Conservation (phyloP, 2,113 vertebrate species). For the Zosterops borbonicus region DNA sequence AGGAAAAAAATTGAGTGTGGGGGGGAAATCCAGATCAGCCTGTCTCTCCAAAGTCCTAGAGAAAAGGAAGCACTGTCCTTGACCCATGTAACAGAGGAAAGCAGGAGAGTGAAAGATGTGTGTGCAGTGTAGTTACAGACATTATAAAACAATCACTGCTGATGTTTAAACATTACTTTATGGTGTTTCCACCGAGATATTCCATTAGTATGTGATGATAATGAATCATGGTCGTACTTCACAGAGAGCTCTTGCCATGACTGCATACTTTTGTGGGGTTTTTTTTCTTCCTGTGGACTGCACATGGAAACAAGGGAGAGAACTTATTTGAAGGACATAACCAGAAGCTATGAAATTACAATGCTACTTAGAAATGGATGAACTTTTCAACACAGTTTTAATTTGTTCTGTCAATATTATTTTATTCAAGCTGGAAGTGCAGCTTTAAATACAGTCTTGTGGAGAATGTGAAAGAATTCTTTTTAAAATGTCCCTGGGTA, state of each 20-base stretch:
- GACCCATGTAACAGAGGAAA: background rate
- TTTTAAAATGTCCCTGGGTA: background rate
- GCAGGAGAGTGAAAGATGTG: background rate
- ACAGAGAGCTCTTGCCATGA: background rate
- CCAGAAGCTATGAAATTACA: background rate
- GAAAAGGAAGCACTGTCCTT: background rate
- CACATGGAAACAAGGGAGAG: background rate
- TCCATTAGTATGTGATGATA: background rate
- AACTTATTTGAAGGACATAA: background rate
- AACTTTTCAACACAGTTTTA: background rate
- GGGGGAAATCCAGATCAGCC: background rate
- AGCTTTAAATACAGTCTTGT: background rate
- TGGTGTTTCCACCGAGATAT: background rate
- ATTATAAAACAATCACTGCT: background rate
- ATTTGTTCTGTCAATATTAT: constrained; percentile 4
- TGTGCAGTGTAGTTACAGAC: background rate
- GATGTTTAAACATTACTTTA: background rate
- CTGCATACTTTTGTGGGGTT: background rate
- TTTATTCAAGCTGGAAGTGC: background rate
- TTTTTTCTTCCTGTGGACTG: background rate
- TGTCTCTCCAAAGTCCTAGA: background rate
- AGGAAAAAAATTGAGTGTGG: background rate
- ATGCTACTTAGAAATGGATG: background rate
- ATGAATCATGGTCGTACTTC: background rate
- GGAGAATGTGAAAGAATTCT: background rate